Evolutionary conservation across 2,113 vertebrate species (phyloP), one percentile per base, ranked within the genome.

Genomic region (Phoenicopterus ruber): DNA sequence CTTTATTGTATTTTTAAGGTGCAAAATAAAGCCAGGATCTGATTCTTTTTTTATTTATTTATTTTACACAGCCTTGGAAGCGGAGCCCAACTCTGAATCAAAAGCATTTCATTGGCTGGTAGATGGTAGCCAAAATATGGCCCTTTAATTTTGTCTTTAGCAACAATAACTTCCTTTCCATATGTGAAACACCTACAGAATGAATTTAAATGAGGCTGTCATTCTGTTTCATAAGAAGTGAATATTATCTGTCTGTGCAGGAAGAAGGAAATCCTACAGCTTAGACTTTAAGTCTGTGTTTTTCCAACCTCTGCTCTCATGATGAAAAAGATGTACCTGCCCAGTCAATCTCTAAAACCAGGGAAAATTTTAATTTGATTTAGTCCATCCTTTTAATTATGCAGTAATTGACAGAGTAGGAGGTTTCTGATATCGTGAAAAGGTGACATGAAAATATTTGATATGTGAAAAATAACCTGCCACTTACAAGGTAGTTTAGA

Each of bases 391-490:
- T 59, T 86, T 88, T 82, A 91, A 85, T 82, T 65, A 32, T 32
- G 24, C 32, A 50, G 58, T 62, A 93, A 94, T 91, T 70, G 86
- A 82, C 38, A 59, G 59, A 66, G 67, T n/a, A 46, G 91, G 84
- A 82, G 62, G 78, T 26, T 85, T 90, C 67, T 55, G 1, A 40
- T 80, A 55, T 32, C 88, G 82, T 69, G 63, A 40, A 83, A 66
- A 66, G 40, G 46, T 77, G 94, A 85, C 63, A 26, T 26, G 20
- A 85, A 85, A 96, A 88, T 90, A 86, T 61, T 82, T 82, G 90
- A 82, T 65, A 88, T 15, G 54, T 88, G 82, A 80, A 95, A 93
- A 96, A 95, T 91, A 95, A 93, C 92, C 95, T 97, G 93, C 76
- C 92, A 90, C 73, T 95, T 77, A 59, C 74, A 42, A 84, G 59